phyloP scores from a whole-genome alignment of 2,113 vertebrate species.

The Salvelinus sp. region DNA sequence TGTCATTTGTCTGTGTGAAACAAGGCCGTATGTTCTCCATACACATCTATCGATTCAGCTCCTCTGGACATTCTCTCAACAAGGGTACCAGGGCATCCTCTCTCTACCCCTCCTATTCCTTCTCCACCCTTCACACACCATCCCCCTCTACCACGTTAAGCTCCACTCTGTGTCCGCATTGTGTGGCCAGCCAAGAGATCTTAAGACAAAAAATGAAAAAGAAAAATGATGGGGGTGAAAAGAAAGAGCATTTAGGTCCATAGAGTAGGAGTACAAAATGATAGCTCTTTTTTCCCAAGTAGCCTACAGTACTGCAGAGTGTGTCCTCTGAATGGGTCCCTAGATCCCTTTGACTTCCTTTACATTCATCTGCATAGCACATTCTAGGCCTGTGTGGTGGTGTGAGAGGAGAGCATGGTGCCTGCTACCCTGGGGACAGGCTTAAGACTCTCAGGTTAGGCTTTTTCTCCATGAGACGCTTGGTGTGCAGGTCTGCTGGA shows the following conservation, averaged over 20 bases:
- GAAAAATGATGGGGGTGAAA: neutral
- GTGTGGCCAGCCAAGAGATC: neutral
- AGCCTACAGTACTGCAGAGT: neutral
- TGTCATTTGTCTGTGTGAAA: slow-evolving; percentile 29
- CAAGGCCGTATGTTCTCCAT: slow-evolving; percentile 4
- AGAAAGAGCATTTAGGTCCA: neutral
- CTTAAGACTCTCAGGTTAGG: slow-evolving; percentile 29
- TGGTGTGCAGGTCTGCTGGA: slow-evolving; percentile 30
- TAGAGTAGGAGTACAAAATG: neutral
- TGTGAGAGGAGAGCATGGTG: slow-evolving; percentile 25
- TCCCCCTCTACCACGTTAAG: neutral
- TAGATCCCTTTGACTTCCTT: slow-evolving; percentile 5
- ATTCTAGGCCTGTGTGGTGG: neutral
- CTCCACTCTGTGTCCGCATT: neutral
- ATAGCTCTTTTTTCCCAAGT: neutral
- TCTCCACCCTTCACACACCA: neutral
- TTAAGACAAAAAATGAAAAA: neutral
- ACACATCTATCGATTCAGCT: slow-evolving; percentile 25
- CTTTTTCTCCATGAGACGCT: slow-evolving; percentile 37
- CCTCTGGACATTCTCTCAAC: slow-evolving; percentile 16
- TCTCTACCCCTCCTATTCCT: neutral
- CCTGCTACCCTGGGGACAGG: slow-evolving; percentile 21
- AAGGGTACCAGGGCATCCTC: neutral
- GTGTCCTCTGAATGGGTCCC: slow-evolving; percentile 39
- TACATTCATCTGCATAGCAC: slow-evolving; percentile 21